Evolutionary conservation across 2,888 invertebrate species (phyloP), one percentile per base, ranked within the genome.

Genomic region (Psylliodes chrysocephalus): DNA sequence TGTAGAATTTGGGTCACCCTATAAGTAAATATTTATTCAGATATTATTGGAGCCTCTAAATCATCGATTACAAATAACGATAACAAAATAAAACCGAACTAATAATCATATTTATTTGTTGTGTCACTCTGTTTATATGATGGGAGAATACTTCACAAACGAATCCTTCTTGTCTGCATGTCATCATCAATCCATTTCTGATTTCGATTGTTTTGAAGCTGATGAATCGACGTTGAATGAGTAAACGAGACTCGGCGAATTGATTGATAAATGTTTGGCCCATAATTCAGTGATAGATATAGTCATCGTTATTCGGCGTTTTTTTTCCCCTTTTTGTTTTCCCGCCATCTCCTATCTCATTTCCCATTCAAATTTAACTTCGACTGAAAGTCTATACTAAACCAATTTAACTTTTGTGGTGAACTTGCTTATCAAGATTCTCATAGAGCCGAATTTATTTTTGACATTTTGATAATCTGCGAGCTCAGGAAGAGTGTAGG

Each of bases 211-310:
- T 74, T 74, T 66, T 63, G 55, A 69, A 68, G 51, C 70, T 73
- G 73, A 74, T 73, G 73, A 72, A 73, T 71, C 71, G 73, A 69
- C 69, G 67, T 71, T 63, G 69, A 67, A 69, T 64, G 65, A 68
- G 66, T 71, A 71, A 67, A 73, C 72, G 71, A 67, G 69, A 69
- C 64, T 70, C 65, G 67, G 65, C 60, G 70, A 71, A 74, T 73
- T 73, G 70, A 72, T 69, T 68, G 72, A 73, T 73, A 74, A 75
- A 72, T 73, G 70, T 68, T 65, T 46, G 69, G 60, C 61, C 70
- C 66, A 73, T 73, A 71, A 71, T 72, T 72, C 72, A 71, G 61
- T 51, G 65, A 70, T 71, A 69, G 71, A 66, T 71, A 67, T 66
- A 55, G 67, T 63, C 64, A 67, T 68, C 71, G 66, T 71, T 67